Conservation (phyloP, 1,140 invertebrate genomes). For the Papilio polyxenes region DNA sequence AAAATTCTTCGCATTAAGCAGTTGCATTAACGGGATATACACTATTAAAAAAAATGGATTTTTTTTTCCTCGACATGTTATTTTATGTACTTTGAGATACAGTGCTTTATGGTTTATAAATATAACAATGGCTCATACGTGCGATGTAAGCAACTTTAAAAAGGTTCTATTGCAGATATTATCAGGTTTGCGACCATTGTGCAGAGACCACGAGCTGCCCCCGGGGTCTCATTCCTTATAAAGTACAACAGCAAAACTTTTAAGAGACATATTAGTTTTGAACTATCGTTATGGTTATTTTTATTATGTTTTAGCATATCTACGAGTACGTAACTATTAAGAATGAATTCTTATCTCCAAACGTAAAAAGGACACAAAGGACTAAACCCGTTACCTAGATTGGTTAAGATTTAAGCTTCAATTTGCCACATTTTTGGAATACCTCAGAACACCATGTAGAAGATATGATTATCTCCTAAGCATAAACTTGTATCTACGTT, state of each 20-base stretch:
- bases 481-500: too few species aligned
- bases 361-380: too few species aligned
- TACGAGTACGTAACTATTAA: not conserved
- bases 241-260: conserved; percentile 1
- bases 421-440: too few species aligned
- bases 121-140: not conserved
- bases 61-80: too few species aligned
- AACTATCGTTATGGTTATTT: not conserved
- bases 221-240: conserved; percentile 12
- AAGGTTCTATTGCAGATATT: conserved; percentile 9
- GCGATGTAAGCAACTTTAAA: conserved; percentile 13
- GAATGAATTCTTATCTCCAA: too few species aligned
- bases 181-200: not conserved
- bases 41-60: too few species aligned
- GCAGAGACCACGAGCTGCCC: conserved; percentile 1
- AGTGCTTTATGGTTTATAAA: not conserved
- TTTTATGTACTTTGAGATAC: not conserved
- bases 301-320: not conserved
- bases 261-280: conserved; percentile 12
- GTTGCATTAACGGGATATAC: too few species aligned
- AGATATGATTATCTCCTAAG: too few species aligned
- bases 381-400: too few species aligned
- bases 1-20: too few species aligned
- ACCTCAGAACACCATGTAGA: too few species aligned
- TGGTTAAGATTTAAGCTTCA: too few species aligned